Conservation (phyloP, 2,113 vertebrate genomes). For the Brachypteracias leptosomus region DNA sequence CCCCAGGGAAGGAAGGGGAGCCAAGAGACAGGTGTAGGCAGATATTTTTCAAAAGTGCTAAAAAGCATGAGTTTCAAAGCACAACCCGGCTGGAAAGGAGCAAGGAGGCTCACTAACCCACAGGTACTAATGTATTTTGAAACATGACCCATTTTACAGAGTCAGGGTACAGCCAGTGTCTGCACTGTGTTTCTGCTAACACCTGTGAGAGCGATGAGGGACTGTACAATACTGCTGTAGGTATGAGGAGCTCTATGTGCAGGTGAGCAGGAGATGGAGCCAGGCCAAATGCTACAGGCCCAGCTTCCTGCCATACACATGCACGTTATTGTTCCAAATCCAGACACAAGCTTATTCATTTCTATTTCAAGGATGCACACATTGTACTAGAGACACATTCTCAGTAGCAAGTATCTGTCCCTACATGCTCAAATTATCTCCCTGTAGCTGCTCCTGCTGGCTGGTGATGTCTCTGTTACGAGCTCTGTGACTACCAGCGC, state of each 20-base stretch:
- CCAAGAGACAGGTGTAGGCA: neutral
- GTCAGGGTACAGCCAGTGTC: neutral
- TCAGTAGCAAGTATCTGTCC: neutral
- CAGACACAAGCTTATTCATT: neutral
- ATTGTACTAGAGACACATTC: neutral
- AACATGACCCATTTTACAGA: neutral
- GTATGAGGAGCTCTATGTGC: neutral
- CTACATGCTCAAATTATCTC: neutral
- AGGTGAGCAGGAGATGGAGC: neutral
- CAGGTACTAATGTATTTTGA: neutral
- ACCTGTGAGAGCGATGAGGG: neutral
- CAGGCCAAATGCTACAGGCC: neutral
- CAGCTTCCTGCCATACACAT: neutral
- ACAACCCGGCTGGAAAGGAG: neutral
- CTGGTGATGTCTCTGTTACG: neutral
- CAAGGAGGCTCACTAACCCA: neutral
- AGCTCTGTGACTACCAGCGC: neutral
- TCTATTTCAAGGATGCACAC: neutral
- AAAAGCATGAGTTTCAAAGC: slow-evolving; percentile 12
- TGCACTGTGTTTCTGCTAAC: neutral
- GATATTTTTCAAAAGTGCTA: neutral
- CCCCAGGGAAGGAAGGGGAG: neutral
- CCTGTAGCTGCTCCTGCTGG: neutral
- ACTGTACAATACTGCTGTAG: neutral
- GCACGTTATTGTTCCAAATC: neutral